A percentile compares a stretch with the other conserved stretches of the same genome.
Evolutionary conservation across 35 echinoderm and acorn worm genomes (phyloP).

Genomic region (Apostichopus japonicus): DNA sequence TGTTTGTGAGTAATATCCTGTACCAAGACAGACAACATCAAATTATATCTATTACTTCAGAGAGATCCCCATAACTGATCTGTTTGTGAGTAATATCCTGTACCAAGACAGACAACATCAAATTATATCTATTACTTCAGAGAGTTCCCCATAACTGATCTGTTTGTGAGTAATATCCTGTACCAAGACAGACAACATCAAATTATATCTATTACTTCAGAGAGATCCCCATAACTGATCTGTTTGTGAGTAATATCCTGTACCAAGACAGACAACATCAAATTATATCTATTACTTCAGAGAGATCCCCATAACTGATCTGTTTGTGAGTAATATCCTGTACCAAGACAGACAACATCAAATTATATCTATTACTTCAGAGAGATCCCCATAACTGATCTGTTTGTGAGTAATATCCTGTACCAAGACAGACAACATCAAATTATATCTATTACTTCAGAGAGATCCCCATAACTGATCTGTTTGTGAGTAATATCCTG

Average conservation of each 20-base stretch:
- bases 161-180: constrained; percentile 99
- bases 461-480: constrained; percentile 5
- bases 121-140: too few relatives aligned
- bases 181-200: background rate
- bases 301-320: constrained; percentile 5
- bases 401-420: constrained; percentile 99
- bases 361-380: too few relatives aligned
- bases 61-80: constrained; percentile 5
- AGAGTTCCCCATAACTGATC: background rate
- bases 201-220: too few relatives aligned
- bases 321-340: constrained; percentile 99
- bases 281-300: too few relatives aligned
- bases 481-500: constrained; percentile 99
- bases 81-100: constrained; percentile 99
- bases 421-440: background rate
- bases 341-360: background rate
- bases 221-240: constrained; percentile 5
- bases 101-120: background rate
- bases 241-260: constrained; percentile 99
- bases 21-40: background rate
- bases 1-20: constrained; percentile 99
- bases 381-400: constrained; percentile 5
- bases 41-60: too few relatives aligned
- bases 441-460: too few relatives aligned
- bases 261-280: background rate